Evolutionary conservation across 1,140 invertebrate species (phyloP).

Genomic region (Ostrea edulis): DNA sequence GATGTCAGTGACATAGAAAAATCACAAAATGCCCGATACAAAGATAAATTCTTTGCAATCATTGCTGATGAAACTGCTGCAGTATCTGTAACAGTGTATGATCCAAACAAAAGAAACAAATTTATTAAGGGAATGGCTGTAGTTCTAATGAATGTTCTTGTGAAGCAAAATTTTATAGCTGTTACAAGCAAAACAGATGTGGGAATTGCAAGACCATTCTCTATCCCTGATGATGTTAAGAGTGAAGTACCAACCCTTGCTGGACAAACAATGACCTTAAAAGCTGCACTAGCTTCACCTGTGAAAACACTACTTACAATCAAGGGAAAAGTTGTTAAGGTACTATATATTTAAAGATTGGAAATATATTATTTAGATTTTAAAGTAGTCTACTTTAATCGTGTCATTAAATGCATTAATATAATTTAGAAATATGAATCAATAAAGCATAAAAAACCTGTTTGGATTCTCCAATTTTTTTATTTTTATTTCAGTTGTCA

Average conservation of each 20-base stretch:
- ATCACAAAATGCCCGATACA: neutral
- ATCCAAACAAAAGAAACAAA: neutral
- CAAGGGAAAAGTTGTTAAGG: neutral
- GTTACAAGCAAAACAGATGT: neutral
- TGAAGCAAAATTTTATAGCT: neutral
- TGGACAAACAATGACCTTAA: neutral
- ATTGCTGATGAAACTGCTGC: neutral
- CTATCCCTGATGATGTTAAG: neutral
- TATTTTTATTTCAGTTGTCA: neutral
- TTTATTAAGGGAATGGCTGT: neutral
- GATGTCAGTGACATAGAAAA: neutral
- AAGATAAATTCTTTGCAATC: neutral
- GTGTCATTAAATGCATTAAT: neutral
- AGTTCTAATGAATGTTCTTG: neutral
- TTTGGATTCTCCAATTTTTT: neutral
- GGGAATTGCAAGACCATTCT: neutral
- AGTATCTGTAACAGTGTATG: neutral
- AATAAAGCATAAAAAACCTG: neutral
- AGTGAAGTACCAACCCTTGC: neutral
- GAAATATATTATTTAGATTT: neutral
- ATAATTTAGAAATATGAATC: neutral
- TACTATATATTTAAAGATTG: neutral
- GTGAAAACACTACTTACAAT: neutral
- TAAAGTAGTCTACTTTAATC: neutral
- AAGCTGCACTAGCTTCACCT: neutral